Percentiles rank a stretch among this genome's conserved stretches.
Evolutionary conservation across 2,888 invertebrate species (phyloP).

Genomic region (Lampropteryx suffumata): DNA sequence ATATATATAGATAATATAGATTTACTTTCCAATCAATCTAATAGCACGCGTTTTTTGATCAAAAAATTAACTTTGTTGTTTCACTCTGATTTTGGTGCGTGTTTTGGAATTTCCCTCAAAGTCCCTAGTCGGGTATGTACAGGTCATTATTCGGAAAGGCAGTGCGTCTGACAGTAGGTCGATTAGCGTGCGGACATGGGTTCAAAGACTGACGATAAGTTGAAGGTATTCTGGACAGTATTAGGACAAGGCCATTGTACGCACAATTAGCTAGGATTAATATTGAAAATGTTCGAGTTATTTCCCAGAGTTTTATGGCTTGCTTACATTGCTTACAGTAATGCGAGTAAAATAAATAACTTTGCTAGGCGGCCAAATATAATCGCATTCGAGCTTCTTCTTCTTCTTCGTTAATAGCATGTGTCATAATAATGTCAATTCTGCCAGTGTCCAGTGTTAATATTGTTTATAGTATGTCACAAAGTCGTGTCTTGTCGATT

Average conservation of each 20-base stretch:
- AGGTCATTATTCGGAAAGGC: slow-evolving; percentile 60
- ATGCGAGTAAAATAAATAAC: no score
- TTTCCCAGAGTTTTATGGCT: no score
- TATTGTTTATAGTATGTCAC: no score
- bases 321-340: no score
- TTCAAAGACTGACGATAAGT: slow-evolving; percentile 59
- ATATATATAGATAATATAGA: no score
- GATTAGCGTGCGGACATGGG: slow-evolving; percentile 66
- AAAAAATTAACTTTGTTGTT: neutral
- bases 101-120: slow-evolving; percentile 7
- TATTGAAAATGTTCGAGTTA: neutral
- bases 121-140: slow-evolving; percentile 11
- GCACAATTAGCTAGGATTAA: slow-evolving; percentile 19
- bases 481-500: no score
- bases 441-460: no score
- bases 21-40: no score
- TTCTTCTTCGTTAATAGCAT: no score
- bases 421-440: no score
- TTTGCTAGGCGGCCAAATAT: no score
- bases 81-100: neutral
- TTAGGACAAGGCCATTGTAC: slow-evolving; percentile 25
- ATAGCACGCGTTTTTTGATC: neutral
- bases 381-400: no score
- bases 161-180: slow-evolving; percentile 72
- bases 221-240: slow-evolving; percentile 24